These are phyloP conservation scores for Equus przewalskii DNA, from an alignment of 2,113 vertebrate genomes.

Conservation along the genomic window DNA sequence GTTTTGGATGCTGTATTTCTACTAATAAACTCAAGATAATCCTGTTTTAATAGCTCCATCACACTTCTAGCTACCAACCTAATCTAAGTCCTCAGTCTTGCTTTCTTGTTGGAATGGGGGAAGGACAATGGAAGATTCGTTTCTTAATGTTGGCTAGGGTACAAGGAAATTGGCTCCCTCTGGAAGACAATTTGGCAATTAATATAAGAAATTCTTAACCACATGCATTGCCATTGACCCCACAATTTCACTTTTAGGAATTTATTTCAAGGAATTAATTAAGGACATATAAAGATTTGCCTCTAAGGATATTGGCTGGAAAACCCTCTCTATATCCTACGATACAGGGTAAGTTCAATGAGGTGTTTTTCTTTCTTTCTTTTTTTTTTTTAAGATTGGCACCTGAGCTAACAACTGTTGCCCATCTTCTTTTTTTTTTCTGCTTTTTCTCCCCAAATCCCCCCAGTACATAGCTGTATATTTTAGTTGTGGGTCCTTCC, in stretches of 20 bases:
- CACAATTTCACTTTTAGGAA: neutral
- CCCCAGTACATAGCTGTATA: no score
- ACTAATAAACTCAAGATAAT: neutral
- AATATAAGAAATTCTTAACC: neutral
- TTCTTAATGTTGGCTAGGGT: neutral
- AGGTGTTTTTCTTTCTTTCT: no score
- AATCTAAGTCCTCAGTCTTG: neutral
- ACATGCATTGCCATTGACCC: neutral
- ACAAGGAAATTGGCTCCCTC: neutral
- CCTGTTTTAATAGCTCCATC: neutral
- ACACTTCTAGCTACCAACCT: neutral
- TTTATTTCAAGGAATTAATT: neutral
- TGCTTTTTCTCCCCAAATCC: no score
- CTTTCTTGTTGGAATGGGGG: neutral
- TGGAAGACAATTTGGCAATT: neutral
- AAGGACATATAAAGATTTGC: neutral
- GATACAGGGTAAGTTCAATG: neutral
- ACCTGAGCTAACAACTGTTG: no score
- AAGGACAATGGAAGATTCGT: neutral
- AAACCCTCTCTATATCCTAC: neutral
- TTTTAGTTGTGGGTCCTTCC: no score
- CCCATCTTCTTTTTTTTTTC: no score
- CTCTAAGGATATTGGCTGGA: neutral
- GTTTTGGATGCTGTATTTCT: fast-evolving
- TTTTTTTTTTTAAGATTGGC: no score